Base-by-base conservation (phyloP, 2,113 vertebrate genomes). In the Actenoides hombroni region DNA sequence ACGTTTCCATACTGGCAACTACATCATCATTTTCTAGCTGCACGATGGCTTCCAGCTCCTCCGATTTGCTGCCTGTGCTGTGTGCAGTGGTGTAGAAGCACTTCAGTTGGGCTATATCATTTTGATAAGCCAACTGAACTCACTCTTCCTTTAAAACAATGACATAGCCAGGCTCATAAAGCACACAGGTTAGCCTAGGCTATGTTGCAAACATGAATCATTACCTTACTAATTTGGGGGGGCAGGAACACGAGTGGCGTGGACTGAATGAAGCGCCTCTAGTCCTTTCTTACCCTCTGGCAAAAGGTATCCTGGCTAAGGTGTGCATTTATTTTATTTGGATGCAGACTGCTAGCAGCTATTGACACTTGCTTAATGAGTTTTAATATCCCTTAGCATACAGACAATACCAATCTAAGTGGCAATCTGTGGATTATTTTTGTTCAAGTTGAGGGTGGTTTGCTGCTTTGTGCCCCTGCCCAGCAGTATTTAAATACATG, bases 61-160 rank as follows among this genome's bases (percentile, higher is more conserved):
- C 60, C 35, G 16, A 10, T 39, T 39, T 61, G 60, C 26, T 39
- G 60, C 60, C 60, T 16, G 8, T 39, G 35, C 59, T 61, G 35
- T 12, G 15, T 25, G 7, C 15, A 3, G 25, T 37, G 59, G n/a
- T 61, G 59, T 61, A 61, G 59, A 25, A 16, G n/a, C 15, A 18
- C 24, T 26, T 61, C 24, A 17, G 35, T 39, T 26, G 10, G 60
- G 35, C 35, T 39, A 39, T 39, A 78, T 57, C 7, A 33, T 49
- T 70, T 84, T 76, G 56, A 75, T 64, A 81, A 71, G 56, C 23
- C 20, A 75, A 35, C 61, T 61, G 37, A 94, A 71, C 29, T 73
- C n/a, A 29, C 49, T 77, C 71, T 84, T 89, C 33, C 74, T 53
- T 79, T 79, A 76, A 59, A 91, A 60, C 70, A 75, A 11, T 33